Conservation (phyloP, 92 coral and sea anemone genomes). For the Anthopleura xanthogrammica region DNA sequence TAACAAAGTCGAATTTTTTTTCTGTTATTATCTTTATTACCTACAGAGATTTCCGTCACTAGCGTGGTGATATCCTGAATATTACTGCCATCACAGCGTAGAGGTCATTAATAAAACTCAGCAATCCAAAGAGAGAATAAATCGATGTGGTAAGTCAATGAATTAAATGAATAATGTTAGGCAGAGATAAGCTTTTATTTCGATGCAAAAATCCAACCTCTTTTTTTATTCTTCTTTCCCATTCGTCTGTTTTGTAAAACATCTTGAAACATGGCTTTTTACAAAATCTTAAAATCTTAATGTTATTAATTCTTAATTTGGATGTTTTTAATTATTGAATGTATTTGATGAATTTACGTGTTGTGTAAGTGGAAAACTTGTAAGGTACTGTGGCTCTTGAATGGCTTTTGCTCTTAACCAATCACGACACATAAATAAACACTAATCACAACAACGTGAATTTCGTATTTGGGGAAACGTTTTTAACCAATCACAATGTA, state of each 20-base stretch:
- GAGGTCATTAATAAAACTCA: conserved; percentile 32
- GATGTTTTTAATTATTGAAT: background rate
- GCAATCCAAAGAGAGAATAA: background rate
- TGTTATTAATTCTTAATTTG: background rate
- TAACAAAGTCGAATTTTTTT: background rate
- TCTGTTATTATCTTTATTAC: background rate
- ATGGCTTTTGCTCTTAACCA: background rate
- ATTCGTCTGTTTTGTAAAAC: background rate
- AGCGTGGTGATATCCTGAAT: conserved; percentile 10
- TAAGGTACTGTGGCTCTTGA: background rate
- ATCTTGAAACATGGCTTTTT: background rate
- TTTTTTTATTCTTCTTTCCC: background rate
- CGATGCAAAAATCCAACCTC: background rate
- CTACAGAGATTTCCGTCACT: background rate
- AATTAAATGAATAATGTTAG: conserved; percentile 12
- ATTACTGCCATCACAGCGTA: conserved; percentile 14
- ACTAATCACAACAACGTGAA: too few species aligned
- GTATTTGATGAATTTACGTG: too few species aligned
- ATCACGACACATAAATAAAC: background rate
- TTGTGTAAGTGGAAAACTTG: background rate
- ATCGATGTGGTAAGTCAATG: conserved; percentile 6
- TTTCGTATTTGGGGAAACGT: too few species aligned
- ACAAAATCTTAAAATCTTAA: background rate
- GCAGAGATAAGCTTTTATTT: conserved; percentile 10
- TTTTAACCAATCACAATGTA: background rate